These are phyloP conservation scores for Nymphalis io DNA, from an alignment of 1,140 invertebrate genomes.

Conservation along the genomic window DNA sequence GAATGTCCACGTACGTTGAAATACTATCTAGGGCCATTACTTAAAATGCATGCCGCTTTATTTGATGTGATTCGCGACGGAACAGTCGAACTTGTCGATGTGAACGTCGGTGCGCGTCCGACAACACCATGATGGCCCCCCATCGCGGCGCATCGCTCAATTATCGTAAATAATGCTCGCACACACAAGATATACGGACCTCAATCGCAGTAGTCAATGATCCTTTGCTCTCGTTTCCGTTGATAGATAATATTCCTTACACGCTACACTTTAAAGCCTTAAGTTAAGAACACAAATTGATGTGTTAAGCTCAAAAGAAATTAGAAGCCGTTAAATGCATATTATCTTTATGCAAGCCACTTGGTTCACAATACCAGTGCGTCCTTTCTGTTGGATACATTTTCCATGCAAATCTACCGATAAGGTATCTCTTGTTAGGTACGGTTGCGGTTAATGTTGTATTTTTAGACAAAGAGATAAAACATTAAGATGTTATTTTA, in stretches of 20 bases:
- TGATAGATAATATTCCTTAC: constrained; percentile 55
- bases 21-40: constrained; percentile 80
- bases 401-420: constrained; percentile 68
- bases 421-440: constrained; percentile 31
- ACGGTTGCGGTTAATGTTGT: constrained; percentile 1
- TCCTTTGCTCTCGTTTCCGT: constrained; percentile 48
- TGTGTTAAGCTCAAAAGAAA: constrained; percentile 57
- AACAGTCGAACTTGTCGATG: constrained; percentile 78
- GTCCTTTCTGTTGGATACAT: constrained; percentile 64
- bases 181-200: constrained; percentile 77
- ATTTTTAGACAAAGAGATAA: constrained; percentile 4
- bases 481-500: neutral
- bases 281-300: constrained; percentile 39
- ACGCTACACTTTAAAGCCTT: constrained; percentile 45
- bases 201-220: constrained; percentile 70
- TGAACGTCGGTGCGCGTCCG: constrained; percentile 72
- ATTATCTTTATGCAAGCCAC: constrained; percentile 80
- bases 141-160: constrained; percentile 79
- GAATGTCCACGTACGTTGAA: constrained; percentile 75
- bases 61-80: constrained; percentile 78
- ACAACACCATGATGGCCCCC: constrained; percentile 78
- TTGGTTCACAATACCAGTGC: constrained; percentile 73
- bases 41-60: constrained; percentile 79
- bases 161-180: constrained; percentile 81
- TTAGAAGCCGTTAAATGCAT: constrained; percentile 66